Evolutionary conservation across 2,888 invertebrate species (phyloP).

Genomic region (Camponotus fellah): DNA sequence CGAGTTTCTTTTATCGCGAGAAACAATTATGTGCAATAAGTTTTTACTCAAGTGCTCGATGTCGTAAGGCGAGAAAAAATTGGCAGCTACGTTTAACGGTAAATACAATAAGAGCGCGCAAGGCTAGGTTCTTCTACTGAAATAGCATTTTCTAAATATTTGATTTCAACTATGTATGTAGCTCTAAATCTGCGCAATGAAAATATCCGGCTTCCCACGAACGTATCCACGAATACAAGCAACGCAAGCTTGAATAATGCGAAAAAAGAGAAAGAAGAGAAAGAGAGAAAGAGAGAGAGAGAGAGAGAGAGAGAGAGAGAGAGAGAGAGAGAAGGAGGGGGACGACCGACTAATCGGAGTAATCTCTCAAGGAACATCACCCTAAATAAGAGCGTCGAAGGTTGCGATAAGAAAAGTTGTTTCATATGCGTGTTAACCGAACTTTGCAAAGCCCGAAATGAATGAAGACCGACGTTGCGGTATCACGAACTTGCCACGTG

Average conservation of each 20-base stretch:
- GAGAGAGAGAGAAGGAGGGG: neutral
- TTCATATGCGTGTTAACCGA: neutral
- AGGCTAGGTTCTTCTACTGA: conserved; percentile 19
- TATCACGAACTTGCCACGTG: conserved; percentile 18
- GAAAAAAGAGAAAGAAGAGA: neutral
- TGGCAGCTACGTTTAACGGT: conserved; percentile 14
- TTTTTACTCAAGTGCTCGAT: neutral
- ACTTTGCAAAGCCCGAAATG: conserved; percentile 8
- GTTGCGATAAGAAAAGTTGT: conserved; percentile 15
- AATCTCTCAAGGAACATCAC: neutral
- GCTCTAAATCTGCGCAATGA: conserved; percentile 43
- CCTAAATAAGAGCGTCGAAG: neutral
- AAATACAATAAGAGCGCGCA: conserved; percentile 22
- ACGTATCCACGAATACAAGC: conserved; percentile 16
- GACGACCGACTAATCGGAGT: neutral
- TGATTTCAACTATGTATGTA: conserved; percentile 4
- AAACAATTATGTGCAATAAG: neutral
- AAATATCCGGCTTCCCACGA: conserved; percentile 48
- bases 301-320: neutral
- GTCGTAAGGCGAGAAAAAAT: neutral
- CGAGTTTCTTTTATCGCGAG: neutral
- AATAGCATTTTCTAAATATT: conserved; percentile 52
- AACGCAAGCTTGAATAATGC: neutral
- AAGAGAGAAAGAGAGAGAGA: neutral
- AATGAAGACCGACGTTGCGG: neutral